These are phyloP conservation scores for Drosophila dives DNA, from an alignment of 2,888 invertebrate species.

Conservation along the genomic window DNA sequence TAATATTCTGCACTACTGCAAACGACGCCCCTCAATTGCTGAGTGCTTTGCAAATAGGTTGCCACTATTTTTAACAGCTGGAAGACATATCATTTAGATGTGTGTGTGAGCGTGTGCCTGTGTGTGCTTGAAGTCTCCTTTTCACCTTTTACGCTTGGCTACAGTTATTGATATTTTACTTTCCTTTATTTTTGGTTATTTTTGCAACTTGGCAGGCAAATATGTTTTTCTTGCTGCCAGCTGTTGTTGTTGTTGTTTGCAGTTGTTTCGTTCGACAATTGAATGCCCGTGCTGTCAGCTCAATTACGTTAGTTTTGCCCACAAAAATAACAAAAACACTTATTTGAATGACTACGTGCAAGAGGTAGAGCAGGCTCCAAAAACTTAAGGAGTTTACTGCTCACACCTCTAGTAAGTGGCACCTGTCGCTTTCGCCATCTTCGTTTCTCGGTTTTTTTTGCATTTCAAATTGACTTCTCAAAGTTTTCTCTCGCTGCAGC, in stretches of 20 bases:
- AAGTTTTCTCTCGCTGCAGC: constrained; percentile 35
- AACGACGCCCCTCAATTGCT: constrained; percentile 12
- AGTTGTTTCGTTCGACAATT: constrained; percentile 16
- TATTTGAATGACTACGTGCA: constrained; percentile 40
- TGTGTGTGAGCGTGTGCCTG: constrained; percentile 16
- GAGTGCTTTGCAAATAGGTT: constrained; percentile 54
- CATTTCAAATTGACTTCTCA: constrained; percentile 60
- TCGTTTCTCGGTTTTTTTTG: constrained; percentile 25
- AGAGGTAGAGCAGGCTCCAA: constrained; percentile 11
- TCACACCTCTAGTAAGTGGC: constrained; percentile 18
- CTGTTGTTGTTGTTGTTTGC: constrained; percentile 26
- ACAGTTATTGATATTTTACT: constrained; percentile 46
- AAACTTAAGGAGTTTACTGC: constrained; percentile 40
- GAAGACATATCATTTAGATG: constrained; percentile 31
- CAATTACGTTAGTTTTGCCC: constrained; percentile 5
- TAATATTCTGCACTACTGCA: constrained; percentile 53
- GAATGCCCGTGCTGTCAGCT: constrained; percentile 32
- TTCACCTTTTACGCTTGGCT: constrained; percentile 43
- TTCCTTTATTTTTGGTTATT: constrained; percentile 37
- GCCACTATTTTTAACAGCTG: constrained; percentile 33
- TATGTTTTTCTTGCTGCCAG: constrained; percentile 42
- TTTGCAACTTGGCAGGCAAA: constrained; percentile 50
- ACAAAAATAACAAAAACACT: constrained; percentile 12
- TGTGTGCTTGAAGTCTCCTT: constrained; percentile 20
- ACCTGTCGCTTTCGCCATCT: constrained; percentile 38